These are phyloP conservation scores for Pristis pectinata DNA, from an alignment of 2,797 vertebrate species.

Conservation along the genomic window DNA sequence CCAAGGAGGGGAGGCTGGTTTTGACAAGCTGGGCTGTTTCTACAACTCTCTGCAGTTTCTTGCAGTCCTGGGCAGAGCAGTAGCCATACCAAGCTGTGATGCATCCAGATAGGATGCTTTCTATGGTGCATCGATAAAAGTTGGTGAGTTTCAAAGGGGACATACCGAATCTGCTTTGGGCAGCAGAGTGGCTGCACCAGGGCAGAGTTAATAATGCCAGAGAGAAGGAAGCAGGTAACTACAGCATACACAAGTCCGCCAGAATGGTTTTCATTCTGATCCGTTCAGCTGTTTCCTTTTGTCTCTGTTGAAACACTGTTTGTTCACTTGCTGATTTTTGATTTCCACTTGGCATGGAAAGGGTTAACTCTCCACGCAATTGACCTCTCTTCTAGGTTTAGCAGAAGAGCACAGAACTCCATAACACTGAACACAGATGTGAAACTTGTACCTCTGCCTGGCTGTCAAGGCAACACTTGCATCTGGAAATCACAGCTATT, in stretches of 20 bases:
- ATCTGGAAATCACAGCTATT: neutral
- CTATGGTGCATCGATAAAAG: too few relatives aligned
- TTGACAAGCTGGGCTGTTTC: too few relatives aligned
- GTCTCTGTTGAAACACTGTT: neutral
- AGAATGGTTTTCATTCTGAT: neutral
- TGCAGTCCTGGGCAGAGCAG: too few relatives aligned
- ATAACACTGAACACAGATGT: conserved; percentile 17
- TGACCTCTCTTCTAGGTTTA: neutral
- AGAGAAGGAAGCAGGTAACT: neutral
- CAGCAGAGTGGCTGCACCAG: neutral
- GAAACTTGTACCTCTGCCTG: conserved; percentile 58
- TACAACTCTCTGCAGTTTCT: too few relatives aligned
- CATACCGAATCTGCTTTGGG: neutral
- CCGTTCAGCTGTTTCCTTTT: neutral
- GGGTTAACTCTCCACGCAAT: neutral
- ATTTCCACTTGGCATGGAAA: neutral
- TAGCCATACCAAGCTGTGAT: too few relatives aligned
- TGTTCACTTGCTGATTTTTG: neutral
- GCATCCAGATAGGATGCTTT: too few relatives aligned
- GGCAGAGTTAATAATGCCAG: neutral
- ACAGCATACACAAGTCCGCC: neutral
- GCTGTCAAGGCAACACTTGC: neutral
- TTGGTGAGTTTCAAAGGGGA: too few relatives aligned
- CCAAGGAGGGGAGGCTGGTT: too few relatives aligned
- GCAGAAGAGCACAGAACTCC: neutral